phyloP scores from a whole-genome alignment of 2,113 vertebrate species.

The Perognathus longimembris region DNA sequence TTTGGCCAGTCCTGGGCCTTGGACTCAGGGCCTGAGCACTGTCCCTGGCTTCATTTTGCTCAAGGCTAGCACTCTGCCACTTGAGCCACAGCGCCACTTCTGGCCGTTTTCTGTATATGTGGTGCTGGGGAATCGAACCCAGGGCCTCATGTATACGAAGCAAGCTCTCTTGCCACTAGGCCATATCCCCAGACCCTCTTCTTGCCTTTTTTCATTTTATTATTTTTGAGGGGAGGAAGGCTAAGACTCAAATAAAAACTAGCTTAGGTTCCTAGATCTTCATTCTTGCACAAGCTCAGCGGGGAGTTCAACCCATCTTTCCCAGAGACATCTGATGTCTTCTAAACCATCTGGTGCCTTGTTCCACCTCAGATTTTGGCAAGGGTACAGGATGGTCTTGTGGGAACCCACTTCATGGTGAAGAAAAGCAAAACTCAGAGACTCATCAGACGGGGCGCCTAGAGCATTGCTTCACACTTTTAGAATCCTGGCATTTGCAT shows the following conservation, averaged over 20 bases:
- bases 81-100: too few species aligned
- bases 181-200: too few species aligned
- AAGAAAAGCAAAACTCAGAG: background rate
- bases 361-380: rapidly evolving
- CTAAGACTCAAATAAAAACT: background rate
- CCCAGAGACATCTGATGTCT: background rate
- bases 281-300: background rate
- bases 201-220: background rate
- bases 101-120: too few species aligned
- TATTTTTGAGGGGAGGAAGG: too few species aligned
- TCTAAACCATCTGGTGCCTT: background rate
- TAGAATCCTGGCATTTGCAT: background rate
- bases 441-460: background rate
- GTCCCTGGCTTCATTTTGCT: too few species aligned
- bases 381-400: background rate
- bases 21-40: too few species aligned
- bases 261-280: background rate
- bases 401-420: background rate
- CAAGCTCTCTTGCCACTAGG: too few species aligned
- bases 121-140: too few species aligned
- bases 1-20: too few species aligned
- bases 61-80: too few species aligned
- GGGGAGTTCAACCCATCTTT: background rate
- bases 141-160: too few species aligned
- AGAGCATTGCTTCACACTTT: background rate